Evolutionary conservation across 2,113 vertebrate species (phyloP).

Genomic region (Dicerorhinus sumatrensis): DNA sequence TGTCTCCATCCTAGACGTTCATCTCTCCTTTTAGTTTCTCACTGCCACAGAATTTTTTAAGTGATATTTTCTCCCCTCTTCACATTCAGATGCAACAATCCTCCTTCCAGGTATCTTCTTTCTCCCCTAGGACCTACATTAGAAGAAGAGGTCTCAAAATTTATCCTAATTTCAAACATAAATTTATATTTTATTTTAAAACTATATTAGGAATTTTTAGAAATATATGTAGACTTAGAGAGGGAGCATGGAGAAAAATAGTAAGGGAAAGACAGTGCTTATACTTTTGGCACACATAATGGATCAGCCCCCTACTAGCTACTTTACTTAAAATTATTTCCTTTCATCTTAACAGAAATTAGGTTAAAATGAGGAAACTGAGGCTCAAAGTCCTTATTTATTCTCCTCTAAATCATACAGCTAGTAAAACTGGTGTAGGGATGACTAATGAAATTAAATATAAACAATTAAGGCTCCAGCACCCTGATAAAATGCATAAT

Average conservation of each 20-base stretch:
- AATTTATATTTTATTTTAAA: not conserved
- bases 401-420: not conserved
- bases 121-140: not conserved
- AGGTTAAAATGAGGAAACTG: not conserved
- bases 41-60: not conserved
- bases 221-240: not conserved
- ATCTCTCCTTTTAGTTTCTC: not conserved
- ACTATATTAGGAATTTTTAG: not conserved
- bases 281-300: not conserved
- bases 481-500: not conserved
- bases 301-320: not conserved
- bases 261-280: not conserved
- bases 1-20: rapidly evolving
- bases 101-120: not conserved
- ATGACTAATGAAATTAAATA: not conserved
- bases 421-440: not conserved
- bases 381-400: not conserved
- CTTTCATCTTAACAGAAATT: not conserved
- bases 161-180: not conserved
- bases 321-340: not conserved
- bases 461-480: not conserved
- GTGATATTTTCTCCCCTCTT: not conserved
- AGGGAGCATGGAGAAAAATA: not conserved
- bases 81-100: not conserved
- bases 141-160: not conserved